Evolutionary conservation across 2,888 invertebrate species (phyloP), one percentile per base, ranked within the genome.

Genomic region (Criorhina ranunculi): DNA sequence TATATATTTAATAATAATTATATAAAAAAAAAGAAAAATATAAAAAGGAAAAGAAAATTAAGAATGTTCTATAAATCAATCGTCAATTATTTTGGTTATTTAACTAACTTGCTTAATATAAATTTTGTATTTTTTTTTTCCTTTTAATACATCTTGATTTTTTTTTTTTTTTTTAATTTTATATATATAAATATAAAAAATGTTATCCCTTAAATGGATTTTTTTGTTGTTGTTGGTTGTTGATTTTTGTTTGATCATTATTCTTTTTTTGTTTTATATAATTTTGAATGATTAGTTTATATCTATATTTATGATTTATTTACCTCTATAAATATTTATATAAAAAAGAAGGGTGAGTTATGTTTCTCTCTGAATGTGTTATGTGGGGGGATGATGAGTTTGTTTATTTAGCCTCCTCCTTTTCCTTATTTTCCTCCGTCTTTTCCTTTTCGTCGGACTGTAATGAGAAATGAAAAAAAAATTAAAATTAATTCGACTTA

Each of bases 391-490:
- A 76, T 85, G 85, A 76, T 80, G 75, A 76, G 77, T 80, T 78
- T 88, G 87, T 89, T 90, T 91, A 91, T 89, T 92, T 91, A 90
- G 91, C 90, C 87, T 92, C 92, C 88, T 94, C 94, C 89, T 95
- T 95, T 89, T 95, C 94, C 91, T 94, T 94, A 90, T 94, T 95
- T 90, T 95, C 95, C 90, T 95, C 95, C 87, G 95, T 94, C 87
- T 94, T 95, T 88, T 96, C 96, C 90, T 96, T 95, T 89, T 96
- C 96, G 88, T 96, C 96, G 88, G 95, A 95, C 95, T 96, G 92
- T n/a, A 93, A 93, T 29, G 8, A n/a, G n/a, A n/a, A n/a, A n/a
- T n/a, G 55, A 81, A 78, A 76, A 49, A 66, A 51, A 49, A 4
- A 15, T n/a, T 44, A 40, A 59, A 6, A 5, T 55, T n/a, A n/a